Evolutionary conservation across 2,888 invertebrate species (phyloP).

Genomic region (Xestia c-nigrum): DNA sequence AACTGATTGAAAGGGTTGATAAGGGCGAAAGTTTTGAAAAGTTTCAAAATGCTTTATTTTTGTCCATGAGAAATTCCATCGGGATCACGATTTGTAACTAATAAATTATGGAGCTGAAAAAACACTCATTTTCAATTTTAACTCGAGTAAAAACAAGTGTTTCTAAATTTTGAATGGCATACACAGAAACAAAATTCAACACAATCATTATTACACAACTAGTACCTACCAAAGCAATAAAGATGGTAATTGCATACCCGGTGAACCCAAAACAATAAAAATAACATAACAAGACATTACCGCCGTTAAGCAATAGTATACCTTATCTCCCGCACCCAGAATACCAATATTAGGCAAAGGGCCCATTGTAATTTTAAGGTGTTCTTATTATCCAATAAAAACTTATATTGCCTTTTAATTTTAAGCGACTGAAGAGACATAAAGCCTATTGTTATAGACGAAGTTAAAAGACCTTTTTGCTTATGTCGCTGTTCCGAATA

Average conservation of each 20-base stretch:
- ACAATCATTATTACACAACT: background rate
- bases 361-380: slow-evolving; percentile 36
- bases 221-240: slow-evolving; percentile 31
- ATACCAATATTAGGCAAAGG: slow-evolving; percentile 31
- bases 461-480: slow-evolving; percentile 11
- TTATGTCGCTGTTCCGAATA: slow-evolving; percentile 2
- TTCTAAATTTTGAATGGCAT: background rate
- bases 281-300: slow-evolving; percentile 32
- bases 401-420: slow-evolving; percentile 42
- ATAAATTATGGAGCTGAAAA: background rate
- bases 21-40: background rate
- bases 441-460: slow-evolving; percentile 23
- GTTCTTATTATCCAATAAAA: slow-evolving; percentile 32
- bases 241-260: slow-evolving; percentile 24
- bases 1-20: background rate
- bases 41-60: background rate
- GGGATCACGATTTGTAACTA: background rate
- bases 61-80: background rate
- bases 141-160: background rate
- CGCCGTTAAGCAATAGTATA: slow-evolving; percentile 8
- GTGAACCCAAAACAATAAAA: slow-evolving; percentile 44
- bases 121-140: background rate
- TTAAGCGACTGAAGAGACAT: slow-evolving; percentile 22
- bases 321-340: slow-evolving; percentile 35
- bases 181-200: background rate